phyloP scores from a whole-genome alignment of 1,140 invertebrate species.

The Batillaria attramentaria region DNA sequence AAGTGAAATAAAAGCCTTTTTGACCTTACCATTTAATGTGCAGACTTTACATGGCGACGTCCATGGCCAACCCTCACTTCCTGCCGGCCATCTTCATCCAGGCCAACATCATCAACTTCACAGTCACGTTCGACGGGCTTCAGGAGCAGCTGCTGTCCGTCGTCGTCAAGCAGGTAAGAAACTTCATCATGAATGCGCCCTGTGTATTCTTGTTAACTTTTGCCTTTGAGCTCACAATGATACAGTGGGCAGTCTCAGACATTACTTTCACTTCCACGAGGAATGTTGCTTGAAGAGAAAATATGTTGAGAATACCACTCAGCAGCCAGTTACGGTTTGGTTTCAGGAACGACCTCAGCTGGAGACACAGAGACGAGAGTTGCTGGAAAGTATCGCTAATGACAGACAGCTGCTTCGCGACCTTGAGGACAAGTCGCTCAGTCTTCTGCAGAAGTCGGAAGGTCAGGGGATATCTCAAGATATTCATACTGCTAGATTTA shows the following conservation, averaged over 20 bases:
- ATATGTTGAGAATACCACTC: no score
- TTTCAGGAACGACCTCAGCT: slow-evolving; percentile 68
- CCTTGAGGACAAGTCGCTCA: slow-evolving; percentile 69
- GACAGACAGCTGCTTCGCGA: slow-evolving; percentile 66
- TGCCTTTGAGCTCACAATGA: no score
- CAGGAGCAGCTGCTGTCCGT: slow-evolving; percentile 70
- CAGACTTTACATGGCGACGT: slow-evolving; percentile 72
- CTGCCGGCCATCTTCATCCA: slow-evolving; percentile 68
- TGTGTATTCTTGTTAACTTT: no score
- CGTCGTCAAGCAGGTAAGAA: slow-evolving; percentile 66
- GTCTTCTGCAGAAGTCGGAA: slow-evolving; percentile 68
- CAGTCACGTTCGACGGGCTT: slow-evolving; percentile 70
- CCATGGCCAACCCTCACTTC: slow-evolving; percentile 69
- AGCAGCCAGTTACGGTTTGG: background rate
- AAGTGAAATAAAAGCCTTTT: background rate
- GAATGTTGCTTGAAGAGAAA: no score
- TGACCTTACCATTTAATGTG: background rate
- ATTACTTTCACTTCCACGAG: no score
- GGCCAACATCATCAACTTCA: slow-evolving; percentile 71
- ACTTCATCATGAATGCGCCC: no score
- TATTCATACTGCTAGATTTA: no score
- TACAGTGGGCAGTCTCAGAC: no score
- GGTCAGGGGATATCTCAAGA: no score
- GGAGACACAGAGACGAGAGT: slow-evolving; percentile 64
- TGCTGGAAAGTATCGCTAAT: slow-evolving; percentile 68